phyloP scores from a whole-genome alignment of 2,797 vertebrate species.

The Sciurus carolinensis region DNA sequence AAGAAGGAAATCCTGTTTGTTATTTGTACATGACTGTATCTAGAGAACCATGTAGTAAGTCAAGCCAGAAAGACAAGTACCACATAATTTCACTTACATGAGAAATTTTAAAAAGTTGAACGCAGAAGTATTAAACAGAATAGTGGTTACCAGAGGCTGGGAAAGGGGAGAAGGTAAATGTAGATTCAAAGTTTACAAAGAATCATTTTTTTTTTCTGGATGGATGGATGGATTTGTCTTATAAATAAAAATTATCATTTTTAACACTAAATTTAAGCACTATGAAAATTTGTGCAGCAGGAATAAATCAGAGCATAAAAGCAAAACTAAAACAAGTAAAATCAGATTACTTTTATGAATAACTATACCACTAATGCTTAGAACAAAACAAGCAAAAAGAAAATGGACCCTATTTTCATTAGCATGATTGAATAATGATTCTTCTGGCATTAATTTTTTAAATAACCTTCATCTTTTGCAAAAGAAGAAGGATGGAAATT shows the following conservation, averaged over 20 bases:
- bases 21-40: not conserved
- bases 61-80: not conserved
- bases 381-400: not conserved
- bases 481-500: constrained; percentile 6
- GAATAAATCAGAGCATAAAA: not conserved
- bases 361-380: not conserved
- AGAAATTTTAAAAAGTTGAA: not conserved
- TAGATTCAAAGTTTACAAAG: not conserved
- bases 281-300: not conserved
- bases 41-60: not conserved
- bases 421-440: not conserved
- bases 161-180: no score
- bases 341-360: not conserved
- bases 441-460: constrained; percentile 3
- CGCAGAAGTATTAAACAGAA: not conserved
- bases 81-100: not conserved
- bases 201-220: not conserved
- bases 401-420: not conserved
- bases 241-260: constrained; percentile 12
- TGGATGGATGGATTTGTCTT: not conserved
- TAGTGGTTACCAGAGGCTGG: no score
- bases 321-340: constrained; percentile 13
- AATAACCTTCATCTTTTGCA: constrained; percentile 1
- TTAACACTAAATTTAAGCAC: not conserved
- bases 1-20: not conserved